These are phyloP conservation scores for Aplochiton taeniatus DNA, from an alignment of 2,797 vertebrate species.

Conservation along the genomic window DNA sequence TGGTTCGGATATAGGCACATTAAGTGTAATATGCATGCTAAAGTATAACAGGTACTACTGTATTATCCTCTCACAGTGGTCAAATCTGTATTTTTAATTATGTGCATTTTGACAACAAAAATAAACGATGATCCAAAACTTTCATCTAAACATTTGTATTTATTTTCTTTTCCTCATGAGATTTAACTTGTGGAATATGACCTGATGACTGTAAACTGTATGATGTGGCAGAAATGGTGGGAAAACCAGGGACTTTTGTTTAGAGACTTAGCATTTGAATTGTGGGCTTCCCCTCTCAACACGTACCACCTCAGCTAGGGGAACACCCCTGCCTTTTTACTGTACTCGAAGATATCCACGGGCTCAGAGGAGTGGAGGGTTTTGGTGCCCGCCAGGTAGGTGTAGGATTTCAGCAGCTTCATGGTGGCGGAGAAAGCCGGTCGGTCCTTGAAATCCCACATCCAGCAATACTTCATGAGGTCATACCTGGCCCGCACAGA, in stretches of 20 bases:
- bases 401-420: slow-evolving; percentile 65
- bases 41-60: slow-evolving; percentile 23
- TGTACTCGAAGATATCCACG: slow-evolving; percentile 60
- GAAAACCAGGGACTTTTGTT: no score
- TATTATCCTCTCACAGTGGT: slow-evolving; percentile 23
- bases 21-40: slow-evolving; percentile 35
- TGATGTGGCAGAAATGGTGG: no score
- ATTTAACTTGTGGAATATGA: no score
- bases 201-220: no score
- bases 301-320: neutral
- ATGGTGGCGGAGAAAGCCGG: slow-evolving; percentile 67
- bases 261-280: no score
- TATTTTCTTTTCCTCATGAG: no score
- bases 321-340: slow-evolving; percentile 58
- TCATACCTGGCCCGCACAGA: slow-evolving; percentile 61
- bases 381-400: slow-evolving; percentile 42
- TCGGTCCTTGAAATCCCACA: slow-evolving; percentile 72
- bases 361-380: slow-evolving; percentile 47
- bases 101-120: slow-evolving; percentile 55
- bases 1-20: slow-evolving; percentile 39
- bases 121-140: slow-evolving; percentile 6
- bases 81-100: slow-evolving; percentile 38
- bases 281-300: neutral
- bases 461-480: slow-evolving; percentile 77
- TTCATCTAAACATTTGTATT: no score